Evolutionary conservation across 2,113 vertebrate species (phyloP), one percentile per base, ranked within the genome.

Genomic region (Plecturocebus donacophilus): DNA sequence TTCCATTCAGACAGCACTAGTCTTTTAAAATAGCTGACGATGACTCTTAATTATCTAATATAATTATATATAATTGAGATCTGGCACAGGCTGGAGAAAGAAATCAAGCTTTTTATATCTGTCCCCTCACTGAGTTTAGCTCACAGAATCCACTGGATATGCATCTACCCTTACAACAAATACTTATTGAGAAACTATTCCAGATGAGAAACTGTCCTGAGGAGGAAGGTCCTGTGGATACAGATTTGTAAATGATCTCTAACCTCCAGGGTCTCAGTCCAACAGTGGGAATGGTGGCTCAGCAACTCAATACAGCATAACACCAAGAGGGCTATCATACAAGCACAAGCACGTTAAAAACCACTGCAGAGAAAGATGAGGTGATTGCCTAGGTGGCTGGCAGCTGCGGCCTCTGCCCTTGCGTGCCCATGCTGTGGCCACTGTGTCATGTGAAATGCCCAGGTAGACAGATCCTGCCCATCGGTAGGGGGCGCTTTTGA

Each of bases 341-440:
- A 27, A 52, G 40, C 2, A 8, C 10, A 1, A 27, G 40, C 25
- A n/a, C 10, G 1, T 16, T 9, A 38, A 58, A 45, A 52, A 2
- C 23, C 2, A 5, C 5, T 2, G 2, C 7, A 5, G 32, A n/a
- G 58, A 49, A 66, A 71, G 14, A 11, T 2, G 35, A 14, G 2
- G 58, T 3, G 12, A 1, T 20, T n/a, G 5, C 70, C 8, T 4
- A n/a, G 20, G n/a, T 32, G 13, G 23, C 14, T 32, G 42, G 45
- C 3, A 38, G 14, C 8, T 11, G 12, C 7, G 32, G 16, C 12
- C 27, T 30, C 27, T 6, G 27, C 2, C 20, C 54, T 25, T 6
- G 13, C 2, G 0, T 2, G 2, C 4, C 4, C 1, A 1, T 8
- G 27, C 19, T 6, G 0, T 2, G 12, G 7, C 14, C 5, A 8